Evolutionary conservation across 2,888 invertebrate species (phyloP).

Genomic region (Stegophylla sp.): DNA sequence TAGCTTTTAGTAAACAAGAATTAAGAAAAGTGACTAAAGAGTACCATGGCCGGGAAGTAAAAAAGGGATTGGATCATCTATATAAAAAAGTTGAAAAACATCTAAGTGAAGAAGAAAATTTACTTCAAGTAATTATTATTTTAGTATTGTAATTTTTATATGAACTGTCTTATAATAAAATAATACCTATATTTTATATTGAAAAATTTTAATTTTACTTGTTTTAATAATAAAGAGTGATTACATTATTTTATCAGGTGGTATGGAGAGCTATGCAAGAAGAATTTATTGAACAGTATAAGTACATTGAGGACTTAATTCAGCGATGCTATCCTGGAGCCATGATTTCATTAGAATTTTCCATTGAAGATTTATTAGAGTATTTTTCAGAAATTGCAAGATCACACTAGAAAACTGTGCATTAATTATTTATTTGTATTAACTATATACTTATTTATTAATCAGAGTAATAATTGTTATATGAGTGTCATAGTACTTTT

Average conservation of each 20-base stretch:
- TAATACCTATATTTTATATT: background rate
- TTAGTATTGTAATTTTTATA: background rate
- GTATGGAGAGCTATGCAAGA: constrained; percentile 99
- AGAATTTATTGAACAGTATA: constrained; percentile 96
- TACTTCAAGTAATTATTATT: constrained; percentile 72
- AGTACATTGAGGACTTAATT: constrained; percentile 88
- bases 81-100: constrained; percentile 98
- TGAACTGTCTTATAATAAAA: background rate
- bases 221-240: background rate
- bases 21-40: constrained; percentile 91
- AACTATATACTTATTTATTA: no score
- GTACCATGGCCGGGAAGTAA: constrained; percentile 92
- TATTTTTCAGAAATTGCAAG: constrained; percentile 98
- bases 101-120: constrained; percentile 90
- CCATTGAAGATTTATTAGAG: constrained; percentile 91
- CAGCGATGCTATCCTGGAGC: constrained; percentile 96
- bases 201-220: background rate
- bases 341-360: constrained; percentile 91
- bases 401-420: constrained; percentile 76
- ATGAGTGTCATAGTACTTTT: no score
- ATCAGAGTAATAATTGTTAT: no score
- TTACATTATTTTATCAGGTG: constrained; percentile 70
- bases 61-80: constrained; percentile 88
- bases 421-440: background rate
- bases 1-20: constrained; percentile 96